Conservation (phyloP, 2,888 invertebrate genomes). For the Dilophus febrilis region DNA sequence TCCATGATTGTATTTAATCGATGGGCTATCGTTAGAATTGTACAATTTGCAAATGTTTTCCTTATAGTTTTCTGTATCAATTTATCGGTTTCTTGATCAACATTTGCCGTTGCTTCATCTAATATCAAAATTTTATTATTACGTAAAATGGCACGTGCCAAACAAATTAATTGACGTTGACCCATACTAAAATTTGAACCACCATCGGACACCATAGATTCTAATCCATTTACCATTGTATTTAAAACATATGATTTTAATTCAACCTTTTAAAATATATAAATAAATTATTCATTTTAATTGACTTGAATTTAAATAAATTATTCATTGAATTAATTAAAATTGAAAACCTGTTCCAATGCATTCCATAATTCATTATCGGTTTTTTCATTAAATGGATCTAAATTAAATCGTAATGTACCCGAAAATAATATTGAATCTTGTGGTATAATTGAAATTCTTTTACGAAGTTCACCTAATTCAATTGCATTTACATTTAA, state of each 20-base stretch:
- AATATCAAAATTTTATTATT: slow-evolving; percentile 37
- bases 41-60: slow-evolving; percentile 60
- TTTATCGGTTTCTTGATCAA: slow-evolving; percentile 61
- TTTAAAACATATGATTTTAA: slow-evolving; percentile 44
- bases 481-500: slow-evolving; percentile 46
- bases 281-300: neutral
- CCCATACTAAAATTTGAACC: slow-evolving; percentile 65
- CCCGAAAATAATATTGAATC: slow-evolving; percentile 65
- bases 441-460: slow-evolving; percentile 74
- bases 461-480: slow-evolving; percentile 49
- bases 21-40: slow-evolving; percentile 82
- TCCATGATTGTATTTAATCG: slow-evolving; percentile 83
- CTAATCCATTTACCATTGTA: slow-evolving; percentile 36
- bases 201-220: slow-evolving; percentile 51
- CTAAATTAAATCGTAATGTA: slow-evolving; percentile 55
- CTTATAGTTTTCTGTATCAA: slow-evolving; percentile 72
- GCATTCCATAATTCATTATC: slow-evolving; percentile 55
- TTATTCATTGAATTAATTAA: neutral
- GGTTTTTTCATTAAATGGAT: slow-evolving; percentile 52
- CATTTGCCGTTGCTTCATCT: slow-evolving; percentile 79
- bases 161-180: slow-evolving; percentile 62
- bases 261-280: slow-evolving; percentile 40
- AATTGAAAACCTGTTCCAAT: slow-evolving; percentile 32
- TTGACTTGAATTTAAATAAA: neutral
- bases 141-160: slow-evolving; percentile 57